These are phyloP conservation scores for Trissolcus japonicus DNA, from an alignment of 2,888 invertebrate species.

Conservation along the genomic window DNA sequence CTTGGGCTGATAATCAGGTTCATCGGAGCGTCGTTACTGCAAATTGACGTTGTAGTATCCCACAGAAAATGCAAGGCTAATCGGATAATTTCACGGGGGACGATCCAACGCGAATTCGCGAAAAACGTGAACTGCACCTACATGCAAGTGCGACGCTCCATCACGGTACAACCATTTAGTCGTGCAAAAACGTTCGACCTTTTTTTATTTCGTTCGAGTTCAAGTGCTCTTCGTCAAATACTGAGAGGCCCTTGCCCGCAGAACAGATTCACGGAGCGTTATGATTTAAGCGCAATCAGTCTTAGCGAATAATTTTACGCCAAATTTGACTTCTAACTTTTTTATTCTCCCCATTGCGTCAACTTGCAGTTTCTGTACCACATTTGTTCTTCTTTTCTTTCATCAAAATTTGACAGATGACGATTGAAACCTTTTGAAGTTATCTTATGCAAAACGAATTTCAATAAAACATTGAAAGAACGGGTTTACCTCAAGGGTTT, in stretches of 20 bases:
- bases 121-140: slow-evolving; percentile 39
- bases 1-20: slow-evolving; percentile 39
- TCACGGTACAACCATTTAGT: slow-evolving; percentile 49
- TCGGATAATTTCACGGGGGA: slow-evolving; percentile 70
- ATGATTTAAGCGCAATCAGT: slow-evolving; percentile 71
- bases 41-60: slow-evolving; percentile 61
- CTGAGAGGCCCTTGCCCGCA: slow-evolving; percentile 46
- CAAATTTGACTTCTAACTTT: slow-evolving; percentile 72
- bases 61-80: slow-evolving; percentile 67
- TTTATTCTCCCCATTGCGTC: slow-evolving; percentile 44
- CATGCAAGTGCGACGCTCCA: slow-evolving; percentile 45
- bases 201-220: slow-evolving; percentile 20
- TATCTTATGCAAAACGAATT: too few species aligned
- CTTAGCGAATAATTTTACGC: slow-evolving; percentile 75
- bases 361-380: neutral
- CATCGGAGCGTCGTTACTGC: slow-evolving; percentile 57
- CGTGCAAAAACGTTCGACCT: slow-evolving; percentile 42
- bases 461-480: too few species aligned
- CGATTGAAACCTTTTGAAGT: too few species aligned
- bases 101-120: slow-evolving; percentile 54
- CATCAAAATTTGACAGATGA: too few species aligned
- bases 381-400: neutral
- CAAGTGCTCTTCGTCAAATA: slow-evolving; percentile 32
- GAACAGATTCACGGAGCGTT: slow-evolving; percentile 73
- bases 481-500: too few species aligned